Evolutionary conservation across 37 sponge, comb jelly and placozoan genomes (phyloP).

Genomic region (Diacarnus erythraeanus): DNA sequence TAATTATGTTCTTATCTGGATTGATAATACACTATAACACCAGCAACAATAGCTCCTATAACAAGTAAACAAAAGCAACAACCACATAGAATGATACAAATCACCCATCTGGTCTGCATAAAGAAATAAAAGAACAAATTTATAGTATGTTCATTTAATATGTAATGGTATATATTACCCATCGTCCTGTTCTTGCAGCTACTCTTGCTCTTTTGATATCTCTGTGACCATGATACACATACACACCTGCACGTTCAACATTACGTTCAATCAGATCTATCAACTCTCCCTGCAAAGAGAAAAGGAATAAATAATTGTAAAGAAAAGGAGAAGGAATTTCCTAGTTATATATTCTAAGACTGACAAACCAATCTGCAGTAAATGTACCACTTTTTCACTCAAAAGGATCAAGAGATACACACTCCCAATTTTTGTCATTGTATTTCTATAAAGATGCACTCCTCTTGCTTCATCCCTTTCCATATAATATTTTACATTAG

Average conservation of each 20-base stretch:
- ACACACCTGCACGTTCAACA: constrained; percentile 63
- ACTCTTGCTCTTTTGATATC: constrained; percentile 25
- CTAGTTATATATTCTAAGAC: too few species aligned
- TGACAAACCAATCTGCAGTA: too few species aligned
- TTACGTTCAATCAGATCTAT: constrained; percentile 76
- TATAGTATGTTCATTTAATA: neutral
- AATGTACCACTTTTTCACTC: too few species aligned
- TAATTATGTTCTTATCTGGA: neutral
- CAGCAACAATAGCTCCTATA: neutral
- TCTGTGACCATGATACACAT: constrained; percentile 41
- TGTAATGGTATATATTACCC: constrained; percentile 11
- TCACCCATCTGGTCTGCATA: constrained; percentile 5
- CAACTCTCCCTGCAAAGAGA: constrained; percentile 71
- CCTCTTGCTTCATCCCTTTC: too few species aligned
- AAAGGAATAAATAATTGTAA: too few species aligned
- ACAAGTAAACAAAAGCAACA: neutral
- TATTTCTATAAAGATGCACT: too few species aligned
- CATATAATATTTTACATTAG: too few species aligned
- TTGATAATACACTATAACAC: constrained; percentile 1
- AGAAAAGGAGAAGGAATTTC: too few species aligned
- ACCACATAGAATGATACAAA: constrained; percentile 9
- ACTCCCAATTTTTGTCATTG: too few species aligned
- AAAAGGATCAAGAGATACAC: too few species aligned
- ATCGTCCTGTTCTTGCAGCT: neutral
- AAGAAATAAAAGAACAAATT: neutral